Evolutionary conservation across 2,888 invertebrate genomes (phyloP).

Genomic region (Eupelmus urozonus): DNA sequence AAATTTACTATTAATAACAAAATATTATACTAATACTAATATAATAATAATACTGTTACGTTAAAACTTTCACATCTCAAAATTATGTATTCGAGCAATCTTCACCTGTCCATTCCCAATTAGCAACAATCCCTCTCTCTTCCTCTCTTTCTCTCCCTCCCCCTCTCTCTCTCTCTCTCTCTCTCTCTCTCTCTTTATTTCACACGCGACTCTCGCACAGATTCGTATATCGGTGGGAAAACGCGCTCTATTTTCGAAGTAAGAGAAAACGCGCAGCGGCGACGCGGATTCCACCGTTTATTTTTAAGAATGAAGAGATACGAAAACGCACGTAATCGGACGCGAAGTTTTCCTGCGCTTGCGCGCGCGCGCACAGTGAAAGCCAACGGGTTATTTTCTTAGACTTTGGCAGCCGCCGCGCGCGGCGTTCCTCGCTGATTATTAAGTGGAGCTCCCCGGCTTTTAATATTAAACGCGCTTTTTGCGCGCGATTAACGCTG

Average conservation of each 20-base stretch:
- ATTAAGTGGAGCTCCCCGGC: slow-evolving; percentile 34
- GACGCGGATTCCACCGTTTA: slow-evolving; percentile 35
- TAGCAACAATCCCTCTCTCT: no score
- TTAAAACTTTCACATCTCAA: no score
- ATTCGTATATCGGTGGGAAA: slow-evolving; percentile 8
- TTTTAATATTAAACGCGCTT: slow-evolving; percentile 37
- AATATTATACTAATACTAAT: no score
- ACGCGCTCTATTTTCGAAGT: slow-evolving; percentile 35
- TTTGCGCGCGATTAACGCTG: background rate
- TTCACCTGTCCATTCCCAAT: no score
- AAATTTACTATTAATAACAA: no score
- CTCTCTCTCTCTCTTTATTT: no score
- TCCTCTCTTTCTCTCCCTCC: no score
- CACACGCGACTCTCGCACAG: no score
- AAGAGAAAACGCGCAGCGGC: slow-evolving; percentile 14
- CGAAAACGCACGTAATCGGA: slow-evolving; percentile 51
- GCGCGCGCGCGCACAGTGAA: slow-evolving; percentile 23
- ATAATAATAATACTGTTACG: no score
- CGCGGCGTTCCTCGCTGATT: slow-evolving; percentile 52
- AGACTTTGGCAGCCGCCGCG: slow-evolving; percentile 53
- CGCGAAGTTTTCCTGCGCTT: slow-evolving; percentile 35
- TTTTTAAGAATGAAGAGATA: slow-evolving; percentile 41
- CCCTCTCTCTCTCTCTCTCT: no score
- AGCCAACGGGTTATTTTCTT: slow-evolving; percentile 53
- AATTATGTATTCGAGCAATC: no score